These are phyloP conservation scores for Eupithecia tripunctaria DNA, from an alignment of 2,888 invertebrate species.

Conservation along the genomic window DNA sequence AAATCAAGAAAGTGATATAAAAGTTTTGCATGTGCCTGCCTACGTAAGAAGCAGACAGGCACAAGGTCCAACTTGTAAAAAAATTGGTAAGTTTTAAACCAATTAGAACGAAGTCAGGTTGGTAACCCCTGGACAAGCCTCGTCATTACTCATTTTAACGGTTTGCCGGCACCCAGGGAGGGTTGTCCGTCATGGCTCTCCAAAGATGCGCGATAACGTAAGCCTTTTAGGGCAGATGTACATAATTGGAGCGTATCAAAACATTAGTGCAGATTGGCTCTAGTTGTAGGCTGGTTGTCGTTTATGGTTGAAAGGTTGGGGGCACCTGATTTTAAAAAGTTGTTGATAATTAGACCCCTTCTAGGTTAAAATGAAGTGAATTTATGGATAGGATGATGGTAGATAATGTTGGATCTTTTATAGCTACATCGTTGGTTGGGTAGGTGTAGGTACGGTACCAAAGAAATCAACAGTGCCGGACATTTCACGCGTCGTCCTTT, in stretches of 20 bases:
- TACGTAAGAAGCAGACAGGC: background rate
- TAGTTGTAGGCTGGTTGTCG: constrained; percentile 32
- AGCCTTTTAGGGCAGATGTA: constrained; percentile 77
- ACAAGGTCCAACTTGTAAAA: background rate
- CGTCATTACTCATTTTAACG: constrained; percentile 82
- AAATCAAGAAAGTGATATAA: background rate
- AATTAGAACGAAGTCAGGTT: constrained; percentile 51
- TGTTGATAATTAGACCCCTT: constrained; percentile 5
- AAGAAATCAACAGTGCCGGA: too few relatives aligned
- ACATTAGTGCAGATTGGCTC: constrained; percentile 65
- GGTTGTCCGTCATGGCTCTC: constrained; percentile 65
- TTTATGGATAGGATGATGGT: constrained; percentile 1
- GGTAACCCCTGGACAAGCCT: constrained; percentile 53
- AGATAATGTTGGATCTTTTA: background rate
- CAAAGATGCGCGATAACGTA: constrained; percentile 68
- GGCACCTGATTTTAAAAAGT: constrained; percentile 24
- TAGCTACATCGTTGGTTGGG: background rate
- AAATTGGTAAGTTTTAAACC: background rate
- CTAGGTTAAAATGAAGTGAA: background rate
- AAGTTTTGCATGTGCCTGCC: background rate
- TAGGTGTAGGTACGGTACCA: too few relatives aligned
- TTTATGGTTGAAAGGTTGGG: constrained; percentile 34
- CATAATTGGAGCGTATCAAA: constrained; percentile 83
- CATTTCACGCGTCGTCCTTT: too few relatives aligned
- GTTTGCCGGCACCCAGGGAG: constrained; percentile 73